phyloP scores from a whole-genome alignment of 2,797 vertebrate genomes.

The Chelon auratus region DNA sequence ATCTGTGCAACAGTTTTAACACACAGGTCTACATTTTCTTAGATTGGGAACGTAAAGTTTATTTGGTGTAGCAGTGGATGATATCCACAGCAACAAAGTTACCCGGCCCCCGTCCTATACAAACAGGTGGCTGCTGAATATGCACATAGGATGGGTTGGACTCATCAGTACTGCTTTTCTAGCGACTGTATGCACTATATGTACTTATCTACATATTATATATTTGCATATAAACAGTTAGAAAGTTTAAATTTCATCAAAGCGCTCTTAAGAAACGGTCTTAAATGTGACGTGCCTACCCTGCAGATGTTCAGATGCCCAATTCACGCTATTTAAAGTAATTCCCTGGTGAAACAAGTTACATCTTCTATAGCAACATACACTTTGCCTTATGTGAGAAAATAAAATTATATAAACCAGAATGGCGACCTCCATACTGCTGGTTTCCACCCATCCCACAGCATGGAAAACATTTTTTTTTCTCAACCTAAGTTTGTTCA shows the following conservation, averaged over 20 bases:
- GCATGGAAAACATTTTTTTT: too few relatives aligned
- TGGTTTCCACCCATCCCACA: too few relatives aligned
- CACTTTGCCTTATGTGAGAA: background rate
- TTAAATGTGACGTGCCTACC: too few relatives aligned
- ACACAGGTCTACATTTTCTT: too few relatives aligned
- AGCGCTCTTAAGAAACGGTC: background rate
- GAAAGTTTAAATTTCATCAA: too few relatives aligned
- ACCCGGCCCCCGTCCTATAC: background rate
- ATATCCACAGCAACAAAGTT: constrained; percentile 31
- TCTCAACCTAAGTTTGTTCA: too few relatives aligned
- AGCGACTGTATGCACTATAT: background rate
- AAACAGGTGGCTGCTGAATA: constrained; percentile 8
- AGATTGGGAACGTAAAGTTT: background rate
- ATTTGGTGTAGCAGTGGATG: constrained; percentile 2
- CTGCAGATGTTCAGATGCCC: too few relatives aligned
- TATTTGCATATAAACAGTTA: background rate
- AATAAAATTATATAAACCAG: background rate
- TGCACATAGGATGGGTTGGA: background rate
- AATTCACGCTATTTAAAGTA: too few relatives aligned
- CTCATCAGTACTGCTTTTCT: background rate
- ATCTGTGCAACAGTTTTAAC: too few relatives aligned
- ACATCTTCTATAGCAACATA: background rate
- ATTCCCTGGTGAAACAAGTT: background rate
- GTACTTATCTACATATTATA: background rate
- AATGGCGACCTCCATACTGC: background rate